Percentiles rank a stretch among this genome's conserved stretches.
Evolutionary conservation across 2,888 invertebrate species (phyloP).

Genomic region (Malthinus seriepunctatus): DNA sequence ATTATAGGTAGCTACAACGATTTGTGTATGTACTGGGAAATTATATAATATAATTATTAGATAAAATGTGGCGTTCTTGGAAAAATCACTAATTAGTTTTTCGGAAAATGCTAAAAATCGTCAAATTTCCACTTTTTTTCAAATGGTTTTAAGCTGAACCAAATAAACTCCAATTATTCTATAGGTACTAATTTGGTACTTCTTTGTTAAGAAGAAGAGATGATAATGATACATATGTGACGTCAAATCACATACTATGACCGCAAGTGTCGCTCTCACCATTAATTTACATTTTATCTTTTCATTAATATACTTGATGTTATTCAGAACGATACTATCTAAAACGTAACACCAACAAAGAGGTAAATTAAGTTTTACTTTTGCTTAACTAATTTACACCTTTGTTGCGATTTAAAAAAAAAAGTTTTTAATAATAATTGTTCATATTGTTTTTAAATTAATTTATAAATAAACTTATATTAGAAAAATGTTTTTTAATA

Average conservation of each 20-base stretch:
- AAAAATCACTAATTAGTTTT: too few species aligned
- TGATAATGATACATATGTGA: conserved; percentile 15
- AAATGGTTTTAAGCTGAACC: too few species aligned
- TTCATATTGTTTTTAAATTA: too few species aligned
- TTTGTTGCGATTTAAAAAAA: conserved; percentile 10
- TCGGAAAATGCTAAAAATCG: too few species aligned
- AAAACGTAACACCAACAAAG: conserved; percentile 24
- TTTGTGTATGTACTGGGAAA: too few species aligned
- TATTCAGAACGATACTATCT: conserved; percentile 15
- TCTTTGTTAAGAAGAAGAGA: conserved; percentile 13
- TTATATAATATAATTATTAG: too few species aligned
- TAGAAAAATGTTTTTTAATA: conserved; percentile 6
- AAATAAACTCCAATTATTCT: background rate
- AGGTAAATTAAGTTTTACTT: conserved; percentile 19
- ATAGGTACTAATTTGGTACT: conserved; percentile 4
- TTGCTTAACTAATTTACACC: conserved; percentile 9
- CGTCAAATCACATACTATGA: conserved; percentile 20
- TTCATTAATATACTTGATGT: conserved; percentile 23
- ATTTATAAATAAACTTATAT: background rate
- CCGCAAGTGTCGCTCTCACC: conserved; percentile 25
- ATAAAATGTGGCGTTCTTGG: too few species aligned
- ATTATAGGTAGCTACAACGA: too few species aligned
- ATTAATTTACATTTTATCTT: conserved; percentile 27
- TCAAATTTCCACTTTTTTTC: too few species aligned
- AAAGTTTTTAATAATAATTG: conserved; percentile 6